A percentile compares a stretch with the other conserved stretches of the same genome.
phyloP scores from a whole-genome alignment of 2,113 vertebrate species.

The Corapipo altera region DNA sequence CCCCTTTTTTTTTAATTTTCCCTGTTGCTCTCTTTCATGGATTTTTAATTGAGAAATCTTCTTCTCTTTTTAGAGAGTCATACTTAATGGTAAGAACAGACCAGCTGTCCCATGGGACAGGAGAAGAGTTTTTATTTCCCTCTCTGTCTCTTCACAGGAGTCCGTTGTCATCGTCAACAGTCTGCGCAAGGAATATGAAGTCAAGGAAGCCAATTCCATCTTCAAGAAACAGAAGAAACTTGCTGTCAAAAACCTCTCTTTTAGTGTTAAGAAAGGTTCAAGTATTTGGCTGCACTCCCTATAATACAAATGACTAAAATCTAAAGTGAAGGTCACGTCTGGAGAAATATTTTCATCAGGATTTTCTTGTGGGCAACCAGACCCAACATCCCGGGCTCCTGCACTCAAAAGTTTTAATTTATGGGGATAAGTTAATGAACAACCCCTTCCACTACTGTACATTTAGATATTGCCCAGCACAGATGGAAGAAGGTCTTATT shows the following conservation, averaged over 20 bases:
- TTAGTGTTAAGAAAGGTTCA: slow-evolving; percentile 89
- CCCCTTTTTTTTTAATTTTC: no score
- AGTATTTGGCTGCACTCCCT: neutral
- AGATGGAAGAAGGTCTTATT: neutral
- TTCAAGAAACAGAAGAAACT: slow-evolving; percentile 76
- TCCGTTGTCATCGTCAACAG: slow-evolving; percentile 76
- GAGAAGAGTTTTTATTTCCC: neutral
- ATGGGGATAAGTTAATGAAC: neutral
- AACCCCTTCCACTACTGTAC: neutral
- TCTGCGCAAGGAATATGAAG: slow-evolving; percentile 83
- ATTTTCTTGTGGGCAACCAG: neutral
- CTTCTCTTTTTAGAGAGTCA: neutral
- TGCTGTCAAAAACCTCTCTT: slow-evolving; percentile 85
- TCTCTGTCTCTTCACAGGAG: slow-evolving; percentile 70
- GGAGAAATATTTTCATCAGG: neutral
- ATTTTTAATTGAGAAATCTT: neutral
- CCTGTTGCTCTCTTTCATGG: neutral
- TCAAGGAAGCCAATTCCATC: slow-evolving; percentile 70
- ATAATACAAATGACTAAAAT: neutral
- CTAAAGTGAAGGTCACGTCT: neutral
- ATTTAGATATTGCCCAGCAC: neutral
- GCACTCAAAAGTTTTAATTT: neutral
- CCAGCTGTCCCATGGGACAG: neutral
- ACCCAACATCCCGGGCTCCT: fast-evolving
- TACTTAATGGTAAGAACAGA: neutral